phyloP scores from a whole-genome alignment of 2,888 invertebrate species.

The Platycheirus albimanus region DNA sequence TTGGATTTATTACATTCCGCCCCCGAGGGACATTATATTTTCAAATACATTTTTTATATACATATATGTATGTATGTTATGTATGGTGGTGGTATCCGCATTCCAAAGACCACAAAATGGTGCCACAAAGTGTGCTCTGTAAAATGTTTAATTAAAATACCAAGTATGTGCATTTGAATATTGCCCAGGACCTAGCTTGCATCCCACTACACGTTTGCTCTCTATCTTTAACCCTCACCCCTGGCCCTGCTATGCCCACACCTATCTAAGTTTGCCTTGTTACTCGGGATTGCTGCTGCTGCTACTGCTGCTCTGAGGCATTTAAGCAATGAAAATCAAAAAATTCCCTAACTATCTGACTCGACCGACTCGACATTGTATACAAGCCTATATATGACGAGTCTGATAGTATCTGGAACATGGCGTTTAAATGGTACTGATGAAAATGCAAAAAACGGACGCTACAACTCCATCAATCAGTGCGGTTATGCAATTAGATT shows the following conservation, averaged over 20 bases:
- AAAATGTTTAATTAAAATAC: constrained; percentile 71
- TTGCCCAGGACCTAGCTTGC: not conserved
- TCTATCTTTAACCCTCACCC: too few relatives aligned
- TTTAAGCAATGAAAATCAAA: constrained; percentile 27
- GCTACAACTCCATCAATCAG: constrained; percentile 71
- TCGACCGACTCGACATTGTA: not conserved
- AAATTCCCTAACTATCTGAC: constrained; percentile 14
- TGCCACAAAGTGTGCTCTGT: constrained; percentile 60
- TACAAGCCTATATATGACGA: constrained; percentile 23
- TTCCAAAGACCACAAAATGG: constrained; percentile 57
- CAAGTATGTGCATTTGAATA: constrained; percentile 13
- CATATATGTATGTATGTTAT: constrained; percentile 1
- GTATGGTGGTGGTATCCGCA: constrained; percentile 47
- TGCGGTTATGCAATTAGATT: constrained; percentile 73
- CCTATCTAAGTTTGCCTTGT: constrained; percentile 8
- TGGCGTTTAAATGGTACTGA: not conserved
- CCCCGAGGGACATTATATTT: constrained; percentile 21
- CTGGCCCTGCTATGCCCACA: not conserved
- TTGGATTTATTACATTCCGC: constrained; percentile 48
- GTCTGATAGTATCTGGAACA: constrained; percentile 28
- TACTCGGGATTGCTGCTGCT: constrained; percentile 27
- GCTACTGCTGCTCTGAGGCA: constrained; percentile 18
- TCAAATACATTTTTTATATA: constrained; percentile 14
- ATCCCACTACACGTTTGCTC: not conserved
- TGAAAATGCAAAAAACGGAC: not conserved